Evolutionary conservation across 2,797 vertebrate species (phyloP).

Genomic region (Cuniculus paca): DNA sequence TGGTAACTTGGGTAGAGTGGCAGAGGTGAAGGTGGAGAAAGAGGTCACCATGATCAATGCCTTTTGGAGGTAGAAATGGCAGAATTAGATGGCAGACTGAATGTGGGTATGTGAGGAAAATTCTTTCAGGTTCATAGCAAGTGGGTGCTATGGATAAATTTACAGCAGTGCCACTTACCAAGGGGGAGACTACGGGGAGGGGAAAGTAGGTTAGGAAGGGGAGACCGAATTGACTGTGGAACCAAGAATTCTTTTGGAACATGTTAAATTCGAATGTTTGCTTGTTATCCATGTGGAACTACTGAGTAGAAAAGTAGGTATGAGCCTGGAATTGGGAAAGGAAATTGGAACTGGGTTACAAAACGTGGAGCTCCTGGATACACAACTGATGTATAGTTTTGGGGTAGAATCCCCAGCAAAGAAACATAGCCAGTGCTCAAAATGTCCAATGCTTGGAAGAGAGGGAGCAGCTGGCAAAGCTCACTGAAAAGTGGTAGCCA

Average conservation of each 20-base stretch:
- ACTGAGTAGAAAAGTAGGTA: neutral
- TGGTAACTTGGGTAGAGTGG: neutral
- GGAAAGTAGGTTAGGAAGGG: neutral
- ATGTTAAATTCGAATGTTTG: neutral
- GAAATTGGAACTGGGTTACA: neutral
- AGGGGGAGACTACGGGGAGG: neutral
- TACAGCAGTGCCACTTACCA: neutral
- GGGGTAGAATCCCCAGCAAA: neutral
- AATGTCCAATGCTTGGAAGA: neutral
- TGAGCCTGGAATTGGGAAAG: neutral
- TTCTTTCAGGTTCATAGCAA: slow-evolving; percentile 16
- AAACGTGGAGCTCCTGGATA: too few species aligned
- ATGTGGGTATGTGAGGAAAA: neutral
- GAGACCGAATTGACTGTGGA: neutral
- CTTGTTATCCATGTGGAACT: neutral
- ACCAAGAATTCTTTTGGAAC: neutral
- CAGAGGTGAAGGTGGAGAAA: neutral
- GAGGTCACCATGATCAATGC: neutral
- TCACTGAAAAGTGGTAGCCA: neutral
- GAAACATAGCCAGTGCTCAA: neutral
- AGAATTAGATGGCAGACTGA: neutral
- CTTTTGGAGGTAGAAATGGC: neutral
- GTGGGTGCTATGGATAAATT: neutral
- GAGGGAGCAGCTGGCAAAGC: neutral
- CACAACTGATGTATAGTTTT: too few species aligned